phyloP scores from a whole-genome alignment of 2,888 invertebrate species.

The Sesamia inferens region DNA sequence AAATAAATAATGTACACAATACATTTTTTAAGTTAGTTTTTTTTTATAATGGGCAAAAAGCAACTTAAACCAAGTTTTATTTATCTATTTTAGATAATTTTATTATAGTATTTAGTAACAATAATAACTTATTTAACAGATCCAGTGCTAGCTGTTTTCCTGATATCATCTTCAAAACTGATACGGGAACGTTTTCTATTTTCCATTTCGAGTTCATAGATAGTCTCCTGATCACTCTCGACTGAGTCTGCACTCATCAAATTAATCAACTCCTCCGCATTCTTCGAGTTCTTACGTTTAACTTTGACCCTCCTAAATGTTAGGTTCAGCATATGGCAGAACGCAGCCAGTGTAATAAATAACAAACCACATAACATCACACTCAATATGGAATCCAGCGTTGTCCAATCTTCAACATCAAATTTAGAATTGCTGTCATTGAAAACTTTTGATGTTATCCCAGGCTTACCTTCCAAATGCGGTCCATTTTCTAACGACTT shows the following conservation, averaged over 20 bases:
- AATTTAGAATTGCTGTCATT: slow-evolving; percentile 56
- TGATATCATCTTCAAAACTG: slow-evolving; percentile 11
- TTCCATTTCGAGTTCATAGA: slow-evolving; percentile 62
- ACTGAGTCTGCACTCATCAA: slow-evolving; percentile 60
- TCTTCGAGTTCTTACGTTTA: slow-evolving; percentile 14
- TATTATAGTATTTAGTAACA: not conserved
- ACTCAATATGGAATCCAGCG: slow-evolving; percentile 72
- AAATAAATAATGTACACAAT: not conserved
- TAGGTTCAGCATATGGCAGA: slow-evolving; percentile 58
- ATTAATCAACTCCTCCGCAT: slow-evolving; percentile 58
- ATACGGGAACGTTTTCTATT: slow-evolving; percentile 22
- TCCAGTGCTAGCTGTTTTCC: not conserved
- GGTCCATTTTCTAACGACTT: slow-evolving; percentile 62
- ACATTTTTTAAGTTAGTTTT: not conserved
- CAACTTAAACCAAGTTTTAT: not conserved
- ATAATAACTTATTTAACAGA: not conserved
- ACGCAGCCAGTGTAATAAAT: slow-evolving; percentile 58
- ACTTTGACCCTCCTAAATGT: slow-evolving; percentile 37
- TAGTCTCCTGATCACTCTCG: slow-evolving; percentile 69
- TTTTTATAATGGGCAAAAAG: not conserved
- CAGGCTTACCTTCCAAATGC: slow-evolving; percentile 23
- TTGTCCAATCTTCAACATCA: slow-evolving; percentile 70
- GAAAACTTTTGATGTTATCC: slow-evolving; percentile 35
- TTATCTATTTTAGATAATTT: not conserved
- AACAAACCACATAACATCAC: slow-evolving; percentile 64